A percentile compares a stretch with the other conserved stretches of the same genome.
These are phyloP conservation scores for Maniola hyperantus DNA, from an alignment of 2,888 invertebrate species.

Conservation along the genomic window DNA sequence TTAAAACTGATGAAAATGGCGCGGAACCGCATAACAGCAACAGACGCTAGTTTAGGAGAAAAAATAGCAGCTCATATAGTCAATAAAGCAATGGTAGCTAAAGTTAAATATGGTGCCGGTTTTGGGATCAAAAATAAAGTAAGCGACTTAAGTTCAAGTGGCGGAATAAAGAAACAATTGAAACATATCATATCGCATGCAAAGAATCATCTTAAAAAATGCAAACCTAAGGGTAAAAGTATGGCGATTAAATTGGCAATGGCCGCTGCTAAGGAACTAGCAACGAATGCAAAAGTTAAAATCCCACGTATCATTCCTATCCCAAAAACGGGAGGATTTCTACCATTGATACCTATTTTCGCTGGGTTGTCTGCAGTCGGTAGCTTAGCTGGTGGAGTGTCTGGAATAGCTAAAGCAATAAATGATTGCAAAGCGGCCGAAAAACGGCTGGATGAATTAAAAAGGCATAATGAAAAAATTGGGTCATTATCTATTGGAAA, in stretches of 20 bases:
- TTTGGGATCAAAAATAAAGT: not conserved
- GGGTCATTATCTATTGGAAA: slow-evolving; percentile 23
- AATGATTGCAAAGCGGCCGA: slow-evolving; percentile 49
- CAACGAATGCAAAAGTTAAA: not conserved
- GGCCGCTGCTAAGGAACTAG: not conserved
- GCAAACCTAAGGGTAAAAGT: not conserved
- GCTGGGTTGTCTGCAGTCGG: slow-evolving; percentile 54
- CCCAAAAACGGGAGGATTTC: slow-evolving; percentile 53
- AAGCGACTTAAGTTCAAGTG: not conserved
- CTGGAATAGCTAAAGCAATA: slow-evolving; percentile 51
- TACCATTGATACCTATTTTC: slow-evolving; percentile 55
- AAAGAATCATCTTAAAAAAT: not conserved
- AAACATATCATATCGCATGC: not conserved
- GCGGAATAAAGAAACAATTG: not conserved
- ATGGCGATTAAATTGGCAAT: not conserved
- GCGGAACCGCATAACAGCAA: too few species aligned
- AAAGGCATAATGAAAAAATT: slow-evolving; percentile 13
- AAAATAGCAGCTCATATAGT: too few species aligned
- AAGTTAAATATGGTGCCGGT: not conserved
- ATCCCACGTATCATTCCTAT: slow-evolving; percentile 45
- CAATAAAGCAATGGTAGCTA: not conserved
- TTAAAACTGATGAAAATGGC: not conserved
- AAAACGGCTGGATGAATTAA: slow-evolving; percentile 35
- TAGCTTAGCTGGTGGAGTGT: slow-evolving; percentile 51
- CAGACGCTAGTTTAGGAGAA: too few species aligned